Conservation (phyloP, 2,888 invertebrate species). For the Camptogramma bilineatum region DNA sequence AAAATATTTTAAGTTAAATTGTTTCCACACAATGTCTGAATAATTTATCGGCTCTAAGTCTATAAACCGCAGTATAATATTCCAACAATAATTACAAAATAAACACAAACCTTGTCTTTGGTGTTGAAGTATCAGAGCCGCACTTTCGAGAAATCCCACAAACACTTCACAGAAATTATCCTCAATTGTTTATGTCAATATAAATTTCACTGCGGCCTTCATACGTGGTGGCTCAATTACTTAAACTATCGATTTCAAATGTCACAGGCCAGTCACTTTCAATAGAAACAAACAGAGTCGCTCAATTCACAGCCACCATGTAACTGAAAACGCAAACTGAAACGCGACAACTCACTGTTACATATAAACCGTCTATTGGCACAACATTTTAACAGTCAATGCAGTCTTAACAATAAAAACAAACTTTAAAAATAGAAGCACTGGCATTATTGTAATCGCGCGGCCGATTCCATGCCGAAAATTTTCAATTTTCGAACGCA, state of each 20-base stretch:
- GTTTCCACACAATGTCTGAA: too few species aligned
- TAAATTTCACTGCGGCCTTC: constrained; percentile 61
- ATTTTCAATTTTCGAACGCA: constrained; percentile 58
- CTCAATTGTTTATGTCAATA: constrained; percentile 61
- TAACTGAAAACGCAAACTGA: constrained; percentile 79
- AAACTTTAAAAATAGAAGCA: constrained; percentile 48
- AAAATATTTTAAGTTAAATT: too few species aligned
- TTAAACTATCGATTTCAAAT: constrained; percentile 72
- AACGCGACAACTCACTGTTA: constrained; percentile 59
- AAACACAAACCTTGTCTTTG: constrained; percentile 79
- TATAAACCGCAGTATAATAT: background rate
- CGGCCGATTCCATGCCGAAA: constrained; percentile 66
- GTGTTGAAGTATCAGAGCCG: constrained; percentile 59
- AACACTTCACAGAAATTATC: constrained; percentile 68
- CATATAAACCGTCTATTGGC: constrained; percentile 53
- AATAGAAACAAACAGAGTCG: constrained; percentile 63
- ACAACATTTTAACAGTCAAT: constrained; percentile 49
- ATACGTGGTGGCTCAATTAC: constrained; percentile 63
- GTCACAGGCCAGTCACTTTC: constrained; percentile 80
- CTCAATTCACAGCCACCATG: constrained; percentile 60
- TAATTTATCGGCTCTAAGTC: background rate
- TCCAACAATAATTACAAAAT: constrained; percentile 20
- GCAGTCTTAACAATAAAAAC: constrained; percentile 34
- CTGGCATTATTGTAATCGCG: constrained; percentile 63
- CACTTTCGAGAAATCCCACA: constrained; percentile 69